Conservation (phyloP, 2,888 invertebrate genomes). For the Caenorhabditis zanzibari region DNA sequence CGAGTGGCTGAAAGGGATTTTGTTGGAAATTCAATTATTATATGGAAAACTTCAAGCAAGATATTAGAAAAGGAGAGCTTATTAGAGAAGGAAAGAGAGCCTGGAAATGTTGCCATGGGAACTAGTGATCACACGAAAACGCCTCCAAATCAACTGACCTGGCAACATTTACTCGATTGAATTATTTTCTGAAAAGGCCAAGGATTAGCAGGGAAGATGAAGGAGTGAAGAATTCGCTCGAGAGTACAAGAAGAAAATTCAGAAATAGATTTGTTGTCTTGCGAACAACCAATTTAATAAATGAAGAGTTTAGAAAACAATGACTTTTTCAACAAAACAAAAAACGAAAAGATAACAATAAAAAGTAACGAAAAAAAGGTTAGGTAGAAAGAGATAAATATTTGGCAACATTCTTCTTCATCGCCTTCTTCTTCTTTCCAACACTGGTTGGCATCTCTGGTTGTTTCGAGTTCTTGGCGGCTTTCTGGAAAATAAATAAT, state of each 20-base stretch:
- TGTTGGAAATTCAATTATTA: background rate
- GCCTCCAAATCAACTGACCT: slow-evolving; percentile 25
- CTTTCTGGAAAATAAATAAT: slow-evolving; percentile 39
- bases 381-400: slow-evolving; percentile 65
- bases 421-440: slow-evolving; percentile 66
- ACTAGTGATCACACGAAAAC: slow-evolving; percentile 14
- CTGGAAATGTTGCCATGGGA: slow-evolving; percentile 48
- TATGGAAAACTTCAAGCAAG: background rate
- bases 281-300: background rate
- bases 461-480: slow-evolving; percentile 50
- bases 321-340: slow-evolving; percentile 22
- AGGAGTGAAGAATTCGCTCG: background rate
- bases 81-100: background rate
- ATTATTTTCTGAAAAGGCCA: slow-evolving; percentile 13
- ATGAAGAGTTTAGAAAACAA: background rate
- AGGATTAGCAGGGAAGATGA: slow-evolving; percentile 1
- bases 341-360: slow-evolving; percentile 24
- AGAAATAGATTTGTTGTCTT: slow-evolving; percentile 18
- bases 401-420: slow-evolving; percentile 68
- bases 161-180: slow-evolving; percentile 48
- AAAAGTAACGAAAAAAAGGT: slow-evolving; percentile 9
- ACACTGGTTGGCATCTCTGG: slow-evolving; percentile 54
- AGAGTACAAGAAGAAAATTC: background rate
- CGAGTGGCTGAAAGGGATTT: slow-evolving; percentile 55
- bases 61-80: background rate